phyloP scores from a whole-genome alignment of 2,888 invertebrate genomes.

The Nomada lathburiana region DNA sequence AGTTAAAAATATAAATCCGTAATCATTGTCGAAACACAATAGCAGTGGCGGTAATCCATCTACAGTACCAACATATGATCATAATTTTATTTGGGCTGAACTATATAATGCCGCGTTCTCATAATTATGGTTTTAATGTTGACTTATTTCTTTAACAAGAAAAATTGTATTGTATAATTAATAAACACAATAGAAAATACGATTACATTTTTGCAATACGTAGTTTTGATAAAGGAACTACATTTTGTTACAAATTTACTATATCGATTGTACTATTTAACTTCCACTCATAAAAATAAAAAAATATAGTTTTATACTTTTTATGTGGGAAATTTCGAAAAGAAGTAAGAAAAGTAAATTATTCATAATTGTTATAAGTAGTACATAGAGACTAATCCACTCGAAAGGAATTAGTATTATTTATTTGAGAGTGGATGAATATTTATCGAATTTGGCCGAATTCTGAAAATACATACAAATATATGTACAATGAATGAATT shows the following conservation, averaged over 20 bases:
- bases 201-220: not conserved
- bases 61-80: constrained; percentile 60
- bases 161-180: too few relatives aligned
- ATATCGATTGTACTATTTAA: not conserved
- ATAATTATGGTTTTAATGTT: constrained; percentile 14
- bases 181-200: not conserved
- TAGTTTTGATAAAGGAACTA: too few relatives aligned
- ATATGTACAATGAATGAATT: not conserved
- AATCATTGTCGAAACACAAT: constrained; percentile 53
- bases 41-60: constrained; percentile 60
- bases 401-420: too few relatives aligned
- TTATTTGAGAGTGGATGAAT: too few relatives aligned
- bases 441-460: too few relatives aligned
- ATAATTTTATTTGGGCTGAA: constrained; percentile 53
- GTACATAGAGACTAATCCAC: too few relatives aligned
- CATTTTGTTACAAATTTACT: constrained; percentile 1
- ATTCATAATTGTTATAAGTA: too few relatives aligned
- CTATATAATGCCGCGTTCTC: constrained; percentile 52
- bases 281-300: not conserved
- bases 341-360: too few relatives aligned
- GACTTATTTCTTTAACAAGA: not conserved
- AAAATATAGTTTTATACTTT: not conserved
- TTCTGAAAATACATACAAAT: too few relatives aligned
- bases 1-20: constrained; percentile 53
- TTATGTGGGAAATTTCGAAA: not conserved